Evolutionary conservation across 2,113 vertebrate species (phyloP).

Genomic region (Zosterops japonicus): DNA sequence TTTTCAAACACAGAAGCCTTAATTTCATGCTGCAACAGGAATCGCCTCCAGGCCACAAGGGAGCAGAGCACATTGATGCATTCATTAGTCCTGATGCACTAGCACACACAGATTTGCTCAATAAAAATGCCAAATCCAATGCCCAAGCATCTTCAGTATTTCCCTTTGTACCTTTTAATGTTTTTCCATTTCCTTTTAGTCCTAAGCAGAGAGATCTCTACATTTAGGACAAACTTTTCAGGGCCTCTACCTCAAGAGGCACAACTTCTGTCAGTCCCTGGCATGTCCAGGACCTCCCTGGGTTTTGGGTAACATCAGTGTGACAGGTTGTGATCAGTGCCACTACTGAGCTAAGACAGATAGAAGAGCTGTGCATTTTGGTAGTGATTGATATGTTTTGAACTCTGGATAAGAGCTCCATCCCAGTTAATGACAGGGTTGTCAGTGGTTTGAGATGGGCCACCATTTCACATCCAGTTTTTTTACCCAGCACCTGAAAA

Average conservation of each 20-base stretch:
- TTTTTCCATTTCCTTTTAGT: background rate
- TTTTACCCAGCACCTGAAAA: background rate
- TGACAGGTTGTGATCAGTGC: background rate
- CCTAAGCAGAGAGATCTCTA: background rate
- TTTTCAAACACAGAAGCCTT: background rate
- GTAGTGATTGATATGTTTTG: background rate
- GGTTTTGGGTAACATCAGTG: background rate
- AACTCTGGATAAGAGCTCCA: background rate
- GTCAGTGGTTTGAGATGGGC: background rate
- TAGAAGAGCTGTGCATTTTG: background rate
- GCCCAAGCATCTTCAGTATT: background rate
- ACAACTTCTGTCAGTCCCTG: background rate
- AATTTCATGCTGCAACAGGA: background rate
- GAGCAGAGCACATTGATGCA: background rate
- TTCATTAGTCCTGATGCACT: background rate
- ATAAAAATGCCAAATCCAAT: background rate
- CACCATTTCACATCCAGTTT: background rate
- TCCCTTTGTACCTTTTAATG: background rate
- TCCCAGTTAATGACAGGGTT: background rate
- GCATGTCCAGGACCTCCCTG: background rate
- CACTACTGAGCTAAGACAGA: background rate
- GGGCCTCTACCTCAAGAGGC: background rate
- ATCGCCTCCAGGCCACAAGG: background rate
- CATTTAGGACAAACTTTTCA: background rate
- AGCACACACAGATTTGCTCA: background rate